Conservation (phyloP, 1,140 invertebrate genomes). For the Atta texana region DNA sequence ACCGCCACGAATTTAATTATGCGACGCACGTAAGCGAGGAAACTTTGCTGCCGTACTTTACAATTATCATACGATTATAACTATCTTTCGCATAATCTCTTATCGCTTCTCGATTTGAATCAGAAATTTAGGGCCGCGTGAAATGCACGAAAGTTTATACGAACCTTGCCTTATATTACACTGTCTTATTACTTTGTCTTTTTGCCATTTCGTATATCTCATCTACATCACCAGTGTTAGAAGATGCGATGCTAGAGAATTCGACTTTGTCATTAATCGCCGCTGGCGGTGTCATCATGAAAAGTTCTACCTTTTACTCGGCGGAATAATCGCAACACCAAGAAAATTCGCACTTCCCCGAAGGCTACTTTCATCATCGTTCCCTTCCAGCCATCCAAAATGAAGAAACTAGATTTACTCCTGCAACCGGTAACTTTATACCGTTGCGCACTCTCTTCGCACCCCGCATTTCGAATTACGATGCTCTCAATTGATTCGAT, state of each 20-base stretch:
- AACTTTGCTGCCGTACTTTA: slow-evolving; percentile 54
- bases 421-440: slow-evolving; percentile 49
- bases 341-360: slow-evolving; percentile 58
- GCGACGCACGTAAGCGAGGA: slow-evolving; percentile 63
- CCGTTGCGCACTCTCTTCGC: slow-evolving; percentile 6
- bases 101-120: slow-evolving; percentile 42
- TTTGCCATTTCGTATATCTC: neutral
- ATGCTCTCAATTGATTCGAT: slow-evolving; percentile 73
- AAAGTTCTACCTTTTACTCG: slow-evolving; percentile 50
- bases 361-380: slow-evolving; percentile 13
- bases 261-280: slow-evolving; percentile 68
- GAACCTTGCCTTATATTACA: neutral
- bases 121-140: neutral
- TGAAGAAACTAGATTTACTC: slow-evolving; percentile 72
- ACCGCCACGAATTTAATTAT: slow-evolving; percentile 72
- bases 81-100: slow-evolving; percentile 51
- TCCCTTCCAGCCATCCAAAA: slow-evolving; percentile 14
- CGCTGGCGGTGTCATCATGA: slow-evolving; percentile 37
- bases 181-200: too few relatives aligned
- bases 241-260: neutral
- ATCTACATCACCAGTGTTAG: neutral
- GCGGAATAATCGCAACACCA: slow-evolving; percentile 16
- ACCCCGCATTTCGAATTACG: slow-evolving; percentile 67
- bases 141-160: neutral
- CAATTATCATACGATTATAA: slow-evolving; percentile 58